Evolutionary conservation across 1,140 invertebrate species (phyloP), one percentile per base, ranked within the genome.

Genomic region (Nylanderia fulva): DNA sequence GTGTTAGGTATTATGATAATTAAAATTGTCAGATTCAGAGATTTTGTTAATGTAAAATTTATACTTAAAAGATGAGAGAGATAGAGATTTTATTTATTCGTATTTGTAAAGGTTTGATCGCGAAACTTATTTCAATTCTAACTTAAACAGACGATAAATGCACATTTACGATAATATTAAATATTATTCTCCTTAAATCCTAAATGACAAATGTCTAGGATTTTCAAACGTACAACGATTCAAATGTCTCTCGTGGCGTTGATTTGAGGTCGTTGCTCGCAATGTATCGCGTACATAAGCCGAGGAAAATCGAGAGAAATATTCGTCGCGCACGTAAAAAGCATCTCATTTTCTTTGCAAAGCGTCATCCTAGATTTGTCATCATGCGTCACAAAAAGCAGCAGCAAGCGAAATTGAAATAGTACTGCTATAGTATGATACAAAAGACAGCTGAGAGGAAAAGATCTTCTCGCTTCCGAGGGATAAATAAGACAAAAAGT

Each of bases 401-500:
- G 69, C 54, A 72, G 56, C 56, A 61, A 74, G 77, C 45, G n/a
- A 54, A 86, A 56, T 79, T n/a, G 61, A 48, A 42, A 36, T 29
- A 68, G 5, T 4, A 5, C 48, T 33, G 60, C 29, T 3, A n/a
- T n/a, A 27, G 8, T 27, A 36, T 39, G 33, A 18, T 36, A 58
- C 11, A 77, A 18, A 77, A 36, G n/a, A 36, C 39, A 15, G 11
- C 18, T 48, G 63, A 9, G 52, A 56, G 39, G 54, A 64, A 58
- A 64, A 36, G 36, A 68, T 11, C 54, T 72, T n/a, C 33, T 79
- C 29, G 29, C 29, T 48, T 56, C 27, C 24, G 66, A 56, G 85
- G 86, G 82, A 86, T 91, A 91, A 92, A 92, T 88, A 91, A 86
- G 88, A 92, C 85, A 91, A 92, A 90, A 82, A 69, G n/a, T n/a